Evolutionary conservation across 2,797 vertebrate species (phyloP).

Genomic region (Pogoniulus pusillus): DNA sequence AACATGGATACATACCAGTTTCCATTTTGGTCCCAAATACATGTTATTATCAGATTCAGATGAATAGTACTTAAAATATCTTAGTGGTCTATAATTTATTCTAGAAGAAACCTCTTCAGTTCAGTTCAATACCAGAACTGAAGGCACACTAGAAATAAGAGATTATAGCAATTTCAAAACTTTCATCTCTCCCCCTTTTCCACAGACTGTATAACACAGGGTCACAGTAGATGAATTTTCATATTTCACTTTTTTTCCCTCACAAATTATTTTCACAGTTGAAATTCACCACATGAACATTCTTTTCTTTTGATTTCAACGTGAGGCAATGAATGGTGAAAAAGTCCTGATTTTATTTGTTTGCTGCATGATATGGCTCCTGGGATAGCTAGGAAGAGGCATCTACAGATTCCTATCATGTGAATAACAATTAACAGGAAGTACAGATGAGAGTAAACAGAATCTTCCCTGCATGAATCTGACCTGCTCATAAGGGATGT

Average conservation of each 20-base stretch:
- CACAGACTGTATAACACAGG: background rate
- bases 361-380: slow-evolving; percentile 2
- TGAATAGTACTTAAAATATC: background rate
- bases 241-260: background rate
- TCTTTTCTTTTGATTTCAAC: background rate
- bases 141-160: background rate
- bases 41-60: background rate
- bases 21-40: background rate
- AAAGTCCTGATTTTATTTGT: background rate
- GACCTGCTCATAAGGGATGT: background rate
- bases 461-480: background rate
- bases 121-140: background rate
- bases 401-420: background rate
- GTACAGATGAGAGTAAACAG: background rate
- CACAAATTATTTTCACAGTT: background rate
- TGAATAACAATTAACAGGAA: background rate
- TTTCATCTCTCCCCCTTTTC: background rate
- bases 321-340: background rate
- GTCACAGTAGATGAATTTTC: background rate
- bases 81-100: background rate
- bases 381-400: background rate
- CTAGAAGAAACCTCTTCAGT: background rate
- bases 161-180: background rate
- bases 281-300: background rate
- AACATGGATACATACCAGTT: background rate